Percentiles rank a stretch among this genome's conserved stretches.
phyloP scores from a whole-genome alignment of 2,113 vertebrate genomes.

The Puma concolor region DNA sequence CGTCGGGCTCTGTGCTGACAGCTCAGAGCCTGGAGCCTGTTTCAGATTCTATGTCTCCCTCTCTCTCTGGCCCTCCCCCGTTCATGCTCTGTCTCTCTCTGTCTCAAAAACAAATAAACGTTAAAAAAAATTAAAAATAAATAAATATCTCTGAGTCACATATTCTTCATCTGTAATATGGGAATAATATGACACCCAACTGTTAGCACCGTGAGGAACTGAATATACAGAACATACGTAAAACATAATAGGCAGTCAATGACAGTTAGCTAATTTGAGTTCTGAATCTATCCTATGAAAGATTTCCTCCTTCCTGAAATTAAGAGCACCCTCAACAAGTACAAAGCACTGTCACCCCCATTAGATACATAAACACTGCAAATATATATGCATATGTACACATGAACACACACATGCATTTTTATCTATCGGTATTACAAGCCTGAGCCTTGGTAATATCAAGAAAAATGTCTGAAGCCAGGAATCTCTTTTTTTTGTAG shows the following conservation, averaged over 20 bases:
- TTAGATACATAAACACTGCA: neutral
- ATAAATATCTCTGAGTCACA: neutral
- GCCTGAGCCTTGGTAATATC: neutral
- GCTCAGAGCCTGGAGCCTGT: no score
- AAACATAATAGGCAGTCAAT: neutral
- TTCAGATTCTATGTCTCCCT: no score
- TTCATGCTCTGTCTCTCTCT: no score
- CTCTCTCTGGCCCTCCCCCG: no score
- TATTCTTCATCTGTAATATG: neutral
- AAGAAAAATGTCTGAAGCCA: neutral
- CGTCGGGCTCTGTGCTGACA: no score
- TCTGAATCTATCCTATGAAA: neutral
- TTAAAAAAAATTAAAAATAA: no score
- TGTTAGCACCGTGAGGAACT: neutral
- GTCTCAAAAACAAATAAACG: no score
- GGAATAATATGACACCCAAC: neutral
- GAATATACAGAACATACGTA: neutral
- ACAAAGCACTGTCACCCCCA: neutral
- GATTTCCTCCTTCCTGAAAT: neutral
- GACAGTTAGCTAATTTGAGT: neutral
- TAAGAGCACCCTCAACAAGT: neutral
- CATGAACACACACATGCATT: neutral
- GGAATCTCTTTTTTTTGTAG: neutral
- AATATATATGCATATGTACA: accelerated
- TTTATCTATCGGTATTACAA: neutral